Base-by-base conservation (phyloP, 2,797 vertebrate species). In the Schizopygopsis malacanthus region DNA sequence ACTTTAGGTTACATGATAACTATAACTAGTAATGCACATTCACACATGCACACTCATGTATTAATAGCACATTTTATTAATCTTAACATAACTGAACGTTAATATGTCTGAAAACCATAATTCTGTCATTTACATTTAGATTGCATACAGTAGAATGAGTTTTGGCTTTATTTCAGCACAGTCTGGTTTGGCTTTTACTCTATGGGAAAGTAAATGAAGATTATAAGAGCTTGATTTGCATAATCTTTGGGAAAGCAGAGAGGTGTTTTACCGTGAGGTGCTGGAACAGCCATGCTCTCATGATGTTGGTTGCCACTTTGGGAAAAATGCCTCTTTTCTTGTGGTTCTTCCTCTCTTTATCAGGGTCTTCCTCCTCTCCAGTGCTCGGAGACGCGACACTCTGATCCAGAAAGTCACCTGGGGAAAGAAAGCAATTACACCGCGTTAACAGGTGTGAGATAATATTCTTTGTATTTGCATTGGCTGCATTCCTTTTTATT, bases 271-370 rank as follows among this genome's bases (percentile, higher is more conserved):
- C 98, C 94, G 97, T 98, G 92, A 99, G 96, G 95, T 99, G 98
- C 95, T 99, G 97, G 94, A 99, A 99, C 86, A 99, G 96, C 98
- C 98, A 99, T 89, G 98, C 97, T 93, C 98, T 95, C 97, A 99
- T 97, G 95, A 98, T 97, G 96, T 99, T 99, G 93, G 97, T 99
- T 92, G 97, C 97, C 95, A 97, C 97, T 95, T 98, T 98, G 94
- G 97, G 97, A 94, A 98, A 99, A 95, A 99, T 98, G 89, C 97
- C 97, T 92, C 97, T 94, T 92, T 99, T 99, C 94, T 99, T 99
- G 95, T 98, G 97, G 95, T 96, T 96, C 93, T 97, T 96, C 94
- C 96, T 96, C 91, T 98, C 97, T 92, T 96, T 97, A 94, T 98
- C 97, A 85, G 95, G 95, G 95, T 98, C 97, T 90, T 98, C 97